Base-by-base conservation (phyloP, 2,797 vertebrate genomes). In the Schizopygopsis malacanthus region DNA sequence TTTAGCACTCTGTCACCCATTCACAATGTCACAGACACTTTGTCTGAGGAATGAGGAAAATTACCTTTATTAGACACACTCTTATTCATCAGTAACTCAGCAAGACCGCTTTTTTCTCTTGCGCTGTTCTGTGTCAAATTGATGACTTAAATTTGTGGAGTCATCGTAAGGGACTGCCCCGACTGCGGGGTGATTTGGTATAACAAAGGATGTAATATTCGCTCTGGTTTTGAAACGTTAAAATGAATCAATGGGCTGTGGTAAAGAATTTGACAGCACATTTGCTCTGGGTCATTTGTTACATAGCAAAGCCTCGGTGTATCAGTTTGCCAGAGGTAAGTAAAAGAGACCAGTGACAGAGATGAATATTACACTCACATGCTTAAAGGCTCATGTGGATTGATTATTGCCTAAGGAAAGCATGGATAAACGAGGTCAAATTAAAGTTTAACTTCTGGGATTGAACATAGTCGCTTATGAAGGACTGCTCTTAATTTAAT, bases 201-300 rank as follows among this genome's bases (percentile, higher is more conserved):
- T 61, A 47, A 63, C 54, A 72, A 18, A 63, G 78, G 10, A 39
- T 73, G 33, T 80, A 18, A 78, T 65, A 67, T 75, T 54, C 20
- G n/a, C 52, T 4, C 61, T 56, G 78, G 65, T 63, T 69, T 81
- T 73, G 61, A 84, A 78, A 78, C 59, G 12, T 41, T 52, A 79
- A 79, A 85, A 63, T 41, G 4, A 86, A 88, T 70, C 2, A 1
- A 77, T 43, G 45, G 61, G 20, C 54, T n/a, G 41, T 28, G 59
- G 50, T 77, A 69, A 54, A 77, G 28, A 39, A 41, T 70, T 81
- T 87, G 77, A 69, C 70, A 81, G 41, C 47, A 61, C 41, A 39
- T 88, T 61, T 63, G 8, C 54, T 79, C 28, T 54, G 63, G 63
- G 41, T 56, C 73, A 85, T 79, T 85, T 79, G 37, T 83, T 88